Evolutionary conservation across 2,888 invertebrate genomes (phyloP).

Genomic region (Tenthredo mesomela): DNA sequence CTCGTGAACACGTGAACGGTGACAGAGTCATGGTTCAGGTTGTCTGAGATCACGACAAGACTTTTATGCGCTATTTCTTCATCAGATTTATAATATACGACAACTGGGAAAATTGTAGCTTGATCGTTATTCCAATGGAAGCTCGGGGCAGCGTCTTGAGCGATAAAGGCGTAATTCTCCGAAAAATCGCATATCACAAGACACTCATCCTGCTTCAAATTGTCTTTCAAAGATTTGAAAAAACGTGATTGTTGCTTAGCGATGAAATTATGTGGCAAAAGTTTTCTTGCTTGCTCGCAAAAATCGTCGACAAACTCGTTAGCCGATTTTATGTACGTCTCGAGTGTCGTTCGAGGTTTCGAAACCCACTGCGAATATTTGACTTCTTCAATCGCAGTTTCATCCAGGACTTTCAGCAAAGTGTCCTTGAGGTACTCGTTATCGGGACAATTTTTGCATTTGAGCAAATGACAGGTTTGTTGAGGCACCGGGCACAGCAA

Average conservation of each 20-base stretch:
- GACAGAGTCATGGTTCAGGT: conserved; percentile 58
- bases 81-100: conserved; percentile 58
- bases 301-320: conserved; percentile 14
- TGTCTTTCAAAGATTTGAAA: conserved; percentile 9
- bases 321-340: background rate
- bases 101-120: conserved; percentile 52
- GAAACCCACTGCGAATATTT: conserved; percentile 21
- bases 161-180: conserved; percentile 54
- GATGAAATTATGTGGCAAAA: conserved; percentile 25
- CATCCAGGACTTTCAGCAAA: background rate
- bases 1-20: conserved; percentile 55
- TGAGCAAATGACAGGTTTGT: background rate
- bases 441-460: conserved; percentile 19
- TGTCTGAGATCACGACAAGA: conserved; percentile 60
- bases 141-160: conserved; percentile 58
- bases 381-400: conserved; percentile 8
- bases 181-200: background rate
- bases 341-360: conserved; percentile 24
- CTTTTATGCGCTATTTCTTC: conserved; percentile 55
- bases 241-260: conserved; percentile 15
- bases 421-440: background rate
- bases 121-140: conserved; percentile 60
- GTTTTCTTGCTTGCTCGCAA: background rate
- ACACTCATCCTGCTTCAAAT: conserved; percentile 1
- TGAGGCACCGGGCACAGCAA: conserved; percentile 8